Base-by-base conservation (phyloP, 2,888 invertebrate genomes). In the Villa cingulata region DNA sequence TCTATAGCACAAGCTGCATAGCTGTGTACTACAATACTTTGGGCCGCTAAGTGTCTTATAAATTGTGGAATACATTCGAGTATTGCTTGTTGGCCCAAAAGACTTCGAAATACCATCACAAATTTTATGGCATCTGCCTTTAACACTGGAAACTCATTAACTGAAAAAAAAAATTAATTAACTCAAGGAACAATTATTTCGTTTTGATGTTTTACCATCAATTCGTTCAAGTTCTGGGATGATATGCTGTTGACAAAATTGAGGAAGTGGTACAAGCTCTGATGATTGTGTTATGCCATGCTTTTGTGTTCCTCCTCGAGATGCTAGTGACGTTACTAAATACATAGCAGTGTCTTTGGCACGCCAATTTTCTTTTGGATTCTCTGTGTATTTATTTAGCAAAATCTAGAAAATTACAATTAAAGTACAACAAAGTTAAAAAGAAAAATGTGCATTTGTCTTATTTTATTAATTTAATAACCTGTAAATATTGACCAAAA, bases 111-210 rank as follows among this genome's bases (percentile, higher is more conserved):
- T 7, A 89, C 90, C 83, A 97, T 94, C 12, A 97, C 70, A 64
- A 91, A 98, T 65, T 97, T 97, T 46, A 99, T 81, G 4, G 91
- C 86, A 65, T 96, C 97, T 0, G 97, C 95, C 66, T 95, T 95
- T 29, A 99, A 70, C 2, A 99, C 91, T 0, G 95, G 91, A 51
- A 84, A 70, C 56, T 85, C 83, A 60, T 86, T 84, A 10, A 91
- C 91, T 91, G 71, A 47, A 49, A 50, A 20, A 45, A 32, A 4
- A 15, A 14, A 18, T 23, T 16, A 42, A 45, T 4, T 18, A 46
- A 39, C 10, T 19, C 4, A 6, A 2, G n/a, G n/a, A 18, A 16
- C 18, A 45, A 39, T 39, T 40, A 23, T 27, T n/a, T n/a, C n/a
- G 7, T 23, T 23, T 23, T 7, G 5, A 23, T n/a, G n/a, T n/a